Evolutionary conservation across 2,888 invertebrate genomes (phyloP).

Genomic region (Cremastinae sp.): DNA sequence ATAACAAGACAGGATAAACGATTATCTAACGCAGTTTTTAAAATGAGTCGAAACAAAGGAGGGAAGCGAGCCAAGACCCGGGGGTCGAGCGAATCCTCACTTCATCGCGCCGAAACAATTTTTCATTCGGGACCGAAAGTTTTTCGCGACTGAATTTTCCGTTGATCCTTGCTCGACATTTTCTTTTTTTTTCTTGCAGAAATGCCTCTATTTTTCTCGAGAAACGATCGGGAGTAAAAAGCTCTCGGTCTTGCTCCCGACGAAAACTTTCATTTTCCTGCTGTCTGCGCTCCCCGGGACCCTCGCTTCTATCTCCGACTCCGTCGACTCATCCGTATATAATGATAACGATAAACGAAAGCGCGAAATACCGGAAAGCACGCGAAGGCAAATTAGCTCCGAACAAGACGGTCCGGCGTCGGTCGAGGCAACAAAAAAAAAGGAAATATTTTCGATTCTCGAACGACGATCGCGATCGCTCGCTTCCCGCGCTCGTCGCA

Average conservation of each 20-base stretch:
- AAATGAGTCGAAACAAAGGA: constrained; percentile 29
- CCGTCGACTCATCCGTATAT: constrained; percentile 54
- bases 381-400: constrained; percentile 7
- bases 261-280: no score
- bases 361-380: background rate
- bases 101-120: background rate
- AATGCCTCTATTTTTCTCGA: no score
- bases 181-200: no score
- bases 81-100: background rate
- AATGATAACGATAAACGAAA: constrained; percentile 59
- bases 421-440: constrained; percentile 40
- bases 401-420: constrained; percentile 47
- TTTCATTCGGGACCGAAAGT: background rate
- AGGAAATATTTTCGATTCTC: background rate
- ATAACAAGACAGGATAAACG: constrained; percentile 70
- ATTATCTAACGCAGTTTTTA: constrained; percentile 57
- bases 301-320: constrained; percentile 10
- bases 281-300: background rate
- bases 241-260: background rate
- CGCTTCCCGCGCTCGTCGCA: no score
- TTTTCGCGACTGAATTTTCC: background rate
- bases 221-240: background rate
- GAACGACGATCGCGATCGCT: no score
- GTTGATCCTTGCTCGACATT: background rate
- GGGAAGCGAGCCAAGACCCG: background rate